Evolutionary conservation across 2,797 vertebrate species (phyloP).

Genomic region (Mastacembelus armatus): DNA sequence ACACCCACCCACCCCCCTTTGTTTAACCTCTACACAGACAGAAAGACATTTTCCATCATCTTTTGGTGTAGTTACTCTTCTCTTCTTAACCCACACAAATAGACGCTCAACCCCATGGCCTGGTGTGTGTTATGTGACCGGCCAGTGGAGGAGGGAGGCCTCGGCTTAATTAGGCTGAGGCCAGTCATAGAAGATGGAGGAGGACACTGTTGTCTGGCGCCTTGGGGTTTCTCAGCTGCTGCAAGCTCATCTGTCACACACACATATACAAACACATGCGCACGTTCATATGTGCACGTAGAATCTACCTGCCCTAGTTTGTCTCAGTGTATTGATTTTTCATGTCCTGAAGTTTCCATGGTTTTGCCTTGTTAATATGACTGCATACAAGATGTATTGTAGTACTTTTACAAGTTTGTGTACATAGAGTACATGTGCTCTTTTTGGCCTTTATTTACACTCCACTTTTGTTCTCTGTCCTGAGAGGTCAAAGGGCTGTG

Average conservation of each 20-base stretch:
- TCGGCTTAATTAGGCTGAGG: conserved; percentile 70
- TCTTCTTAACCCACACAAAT: not conserved
- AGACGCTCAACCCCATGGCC: conserved; percentile 14
- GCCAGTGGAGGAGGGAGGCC: conserved; percentile 37
- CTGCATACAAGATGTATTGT: not conserved
- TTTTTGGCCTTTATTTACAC: too few species aligned
- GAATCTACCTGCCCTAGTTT: not conserved
- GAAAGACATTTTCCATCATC: conserved; percentile 14
- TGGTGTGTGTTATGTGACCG: conserved; percentile 48
- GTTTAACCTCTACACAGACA: conserved; percentile 42
- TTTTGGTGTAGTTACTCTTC: conserved; percentile 19
- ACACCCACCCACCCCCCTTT: not conserved
- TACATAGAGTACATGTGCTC: too few species aligned
- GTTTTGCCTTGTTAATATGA: not conserved
- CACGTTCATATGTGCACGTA: not conserved
- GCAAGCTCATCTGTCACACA: conserved; percentile 53
- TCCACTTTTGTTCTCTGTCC: too few species aligned
- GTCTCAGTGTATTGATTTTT: not conserved
- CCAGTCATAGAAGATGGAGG: conserved; percentile 71
- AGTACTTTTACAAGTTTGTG: not conserved
- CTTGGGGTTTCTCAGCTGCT: conserved; percentile 64
- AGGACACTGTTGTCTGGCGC: conserved; percentile 76
- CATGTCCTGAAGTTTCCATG: not conserved
- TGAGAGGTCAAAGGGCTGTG: too few species aligned
- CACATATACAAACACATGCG: conserved; percentile 17